Evolutionary conservation across 2,113 vertebrate species (phyloP).

Genomic region (Sturnus vulgaris): DNA sequence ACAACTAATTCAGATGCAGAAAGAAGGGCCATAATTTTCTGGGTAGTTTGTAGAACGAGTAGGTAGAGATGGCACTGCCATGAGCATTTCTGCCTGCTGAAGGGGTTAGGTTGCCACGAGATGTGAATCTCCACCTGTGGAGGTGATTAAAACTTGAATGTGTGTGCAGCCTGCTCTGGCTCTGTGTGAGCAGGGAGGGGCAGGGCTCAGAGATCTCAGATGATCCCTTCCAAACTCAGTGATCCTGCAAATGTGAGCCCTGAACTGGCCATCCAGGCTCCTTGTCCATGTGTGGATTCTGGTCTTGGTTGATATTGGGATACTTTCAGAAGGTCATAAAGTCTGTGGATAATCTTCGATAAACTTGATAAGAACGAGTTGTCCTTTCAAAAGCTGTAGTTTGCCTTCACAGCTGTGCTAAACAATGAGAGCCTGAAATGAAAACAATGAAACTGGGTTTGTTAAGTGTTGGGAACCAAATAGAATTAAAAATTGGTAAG

Average conservation of each 20-base stretch:
- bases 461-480: neutral
- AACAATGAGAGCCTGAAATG: neutral
- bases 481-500: neutral
- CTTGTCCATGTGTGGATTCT: neutral
- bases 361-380: neutral
- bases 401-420: neutral
- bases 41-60: neutral
- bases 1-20: neutral
- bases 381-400: neutral
- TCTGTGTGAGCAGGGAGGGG: rapidly evolving
- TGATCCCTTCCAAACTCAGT: neutral
- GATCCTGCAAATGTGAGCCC: neutral
- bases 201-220: neutral
- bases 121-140: neutral
- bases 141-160: neutral
- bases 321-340: neutral
- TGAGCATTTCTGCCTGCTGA: neutral
- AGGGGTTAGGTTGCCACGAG: neutral
- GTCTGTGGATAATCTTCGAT: neutral
- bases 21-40: neutral
- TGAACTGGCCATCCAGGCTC: neutral
- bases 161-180: neutral
- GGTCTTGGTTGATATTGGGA: neutral
- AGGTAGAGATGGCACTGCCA: neutral
- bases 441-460: neutral